phyloP scores from a whole-genome alignment of 2,113 vertebrate genomes.

The Prunella himalayana region DNA sequence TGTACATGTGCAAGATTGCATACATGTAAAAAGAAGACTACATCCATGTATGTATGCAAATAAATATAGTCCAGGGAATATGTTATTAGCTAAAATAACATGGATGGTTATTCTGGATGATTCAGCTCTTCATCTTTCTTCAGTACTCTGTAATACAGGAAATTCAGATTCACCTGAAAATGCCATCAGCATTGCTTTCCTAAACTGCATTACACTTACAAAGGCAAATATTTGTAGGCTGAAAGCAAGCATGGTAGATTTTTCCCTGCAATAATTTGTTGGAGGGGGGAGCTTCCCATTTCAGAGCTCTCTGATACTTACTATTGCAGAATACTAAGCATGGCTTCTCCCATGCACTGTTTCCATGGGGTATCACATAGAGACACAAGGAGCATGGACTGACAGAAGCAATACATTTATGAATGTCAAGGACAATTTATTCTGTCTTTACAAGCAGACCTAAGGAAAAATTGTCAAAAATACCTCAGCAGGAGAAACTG shows the following conservation, averaged over 20 bases:
- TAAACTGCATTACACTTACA: neutral
- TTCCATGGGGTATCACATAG: neutral
- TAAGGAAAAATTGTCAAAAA: constrained; percentile 23
- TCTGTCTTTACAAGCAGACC: constrained; percentile 1
- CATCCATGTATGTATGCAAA: neutral
- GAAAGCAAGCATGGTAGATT: neutral
- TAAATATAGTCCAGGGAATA: neutral
- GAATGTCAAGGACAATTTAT: neutral
- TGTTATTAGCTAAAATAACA: neutral
- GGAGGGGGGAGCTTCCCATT: neutral
- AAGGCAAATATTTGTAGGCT: neutral
- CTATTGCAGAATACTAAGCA: neutral
- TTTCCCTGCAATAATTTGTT: neutral
- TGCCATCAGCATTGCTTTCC: neutral
- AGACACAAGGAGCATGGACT: neutral
- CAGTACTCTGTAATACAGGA: neutral
- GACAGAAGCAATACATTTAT: neutral
- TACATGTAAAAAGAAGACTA: neutral
- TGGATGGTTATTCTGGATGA: neutral
- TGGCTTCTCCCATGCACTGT: neutral
- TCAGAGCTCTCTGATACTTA: neutral
- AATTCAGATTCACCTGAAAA: neutral
- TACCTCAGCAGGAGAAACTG: neutral
- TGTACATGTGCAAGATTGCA: neutral
- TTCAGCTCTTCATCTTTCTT: neutral